A percentile compares a stretch with the other conserved stretches of the same genome.
Evolutionary conservation across 1,140 invertebrate species (phyloP).

Genomic region (Leptonema lineaticorne): DNA sequence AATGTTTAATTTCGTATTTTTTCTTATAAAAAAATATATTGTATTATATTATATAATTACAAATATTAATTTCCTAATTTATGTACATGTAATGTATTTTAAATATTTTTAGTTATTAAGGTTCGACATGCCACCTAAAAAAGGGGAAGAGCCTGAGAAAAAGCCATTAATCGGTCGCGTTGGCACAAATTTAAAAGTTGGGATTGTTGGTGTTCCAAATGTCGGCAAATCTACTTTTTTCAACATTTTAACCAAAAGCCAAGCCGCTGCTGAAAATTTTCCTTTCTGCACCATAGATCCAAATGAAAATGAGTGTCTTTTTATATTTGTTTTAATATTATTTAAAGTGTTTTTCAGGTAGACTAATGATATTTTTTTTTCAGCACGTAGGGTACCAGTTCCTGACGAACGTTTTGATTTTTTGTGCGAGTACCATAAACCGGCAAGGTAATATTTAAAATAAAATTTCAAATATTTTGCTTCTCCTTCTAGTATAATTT

Average conservation of each 20-base stretch:
- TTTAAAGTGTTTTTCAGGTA: constrained; percentile 7
- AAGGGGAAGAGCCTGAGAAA: constrained; percentile 83
- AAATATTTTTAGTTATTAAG: no score
- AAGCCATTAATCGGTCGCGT: constrained; percentile 95
- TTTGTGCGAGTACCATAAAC: constrained; percentile 92
- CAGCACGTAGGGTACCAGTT: constrained; percentile 93
- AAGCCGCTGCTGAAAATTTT: constrained; percentile 96
- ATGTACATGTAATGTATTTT: no score
- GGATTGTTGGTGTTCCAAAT: constrained; percentile 91
- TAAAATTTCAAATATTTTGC: not conserved
- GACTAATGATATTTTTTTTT: constrained; percentile 30
- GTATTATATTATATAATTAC: no score
- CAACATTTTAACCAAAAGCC: constrained; percentile 96
- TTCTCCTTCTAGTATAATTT: no score
- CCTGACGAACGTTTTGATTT: constrained; percentile 94
- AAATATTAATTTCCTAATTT: no score
- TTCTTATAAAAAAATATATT: no score
- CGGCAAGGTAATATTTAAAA: constrained; percentile 73
- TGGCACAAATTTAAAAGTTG: constrained; percentile 96
- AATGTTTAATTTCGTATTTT: no score
- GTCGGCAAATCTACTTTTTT: constrained; percentile 99
- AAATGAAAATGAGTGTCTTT: constrained; percentile 98
- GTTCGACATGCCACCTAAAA: constrained; percentile 88
- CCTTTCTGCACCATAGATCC: constrained; percentile 99
- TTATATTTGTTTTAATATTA: constrained; percentile 38